Evolutionary conservation across 2,888 invertebrate species (phyloP).

Genomic region (Nymphalis urticae): DNA sequence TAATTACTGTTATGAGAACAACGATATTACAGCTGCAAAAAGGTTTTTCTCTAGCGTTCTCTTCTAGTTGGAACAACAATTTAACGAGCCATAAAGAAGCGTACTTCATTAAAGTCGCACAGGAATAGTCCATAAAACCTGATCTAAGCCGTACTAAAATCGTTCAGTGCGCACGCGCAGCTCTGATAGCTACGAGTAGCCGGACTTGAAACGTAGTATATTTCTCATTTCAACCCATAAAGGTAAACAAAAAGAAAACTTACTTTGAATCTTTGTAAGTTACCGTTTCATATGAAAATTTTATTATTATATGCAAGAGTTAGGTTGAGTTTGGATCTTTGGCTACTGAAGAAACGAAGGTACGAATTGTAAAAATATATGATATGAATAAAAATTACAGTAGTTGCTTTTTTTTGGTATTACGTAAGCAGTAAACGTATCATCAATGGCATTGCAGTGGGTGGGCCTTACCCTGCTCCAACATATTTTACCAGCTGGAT

Average conservation of each 20-base stretch:
- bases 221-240: conserved; percentile 23
- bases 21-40: background rate
- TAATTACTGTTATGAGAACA: background rate
- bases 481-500: too few species aligned
- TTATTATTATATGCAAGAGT: too few species aligned
- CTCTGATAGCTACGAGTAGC: conserved; percentile 36
- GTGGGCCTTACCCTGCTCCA: too few species aligned
- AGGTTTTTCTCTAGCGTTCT: conserved; percentile 17
- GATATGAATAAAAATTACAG: too few species aligned
- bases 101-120: conserved; percentile 35
- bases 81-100: conserved; percentile 32
- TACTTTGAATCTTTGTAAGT: too few species aligned
- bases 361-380: too few species aligned
- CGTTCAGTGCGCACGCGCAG: conserved; percentile 43
- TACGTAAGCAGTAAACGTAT: too few species aligned
- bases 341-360: too few species aligned
- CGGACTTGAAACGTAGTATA: conserved; percentile 15
- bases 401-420: too few species aligned
- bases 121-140: conserved; percentile 42
- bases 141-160: conserved; percentile 45
- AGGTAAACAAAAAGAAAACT: background rate
- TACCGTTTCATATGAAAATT: too few species aligned
- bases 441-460: too few species aligned
- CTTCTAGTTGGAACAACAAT: conserved; percentile 16
- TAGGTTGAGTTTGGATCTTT: too few species aligned